Evolutionary conservation across 2,113 vertebrate genomes (phyloP), one percentile per base, ranked within the genome.

Genomic region (Glaucidium brasilianum): DNA sequence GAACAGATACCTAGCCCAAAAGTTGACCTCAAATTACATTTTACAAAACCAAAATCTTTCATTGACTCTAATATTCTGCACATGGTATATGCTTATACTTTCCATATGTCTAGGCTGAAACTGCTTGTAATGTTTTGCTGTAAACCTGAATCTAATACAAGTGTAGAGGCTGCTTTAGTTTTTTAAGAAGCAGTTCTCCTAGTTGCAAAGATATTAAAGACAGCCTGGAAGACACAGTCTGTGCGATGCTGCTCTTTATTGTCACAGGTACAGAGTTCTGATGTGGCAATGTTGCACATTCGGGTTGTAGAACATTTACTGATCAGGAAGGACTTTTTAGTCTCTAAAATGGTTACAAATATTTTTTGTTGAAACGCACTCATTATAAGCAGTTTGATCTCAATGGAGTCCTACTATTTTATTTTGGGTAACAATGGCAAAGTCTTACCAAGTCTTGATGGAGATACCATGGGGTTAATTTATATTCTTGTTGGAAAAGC

Each of bases 401-500:
- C 84, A 78, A 29, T 62, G 82, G 45, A 79, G 71, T 92, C 59
- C 56, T 77, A 45, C 47, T 11, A 10, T 59, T 69, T 94, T 87
- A 94, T 80, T 94, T 80, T 41, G 49, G 62, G 41, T 93, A 92
- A 69, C 90, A 92, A 67, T 4, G 2, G 83, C 87, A 94, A 96
- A 88, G 41, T 94, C 97, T 98, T 97, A 97, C 98, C 97, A 97
- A 97, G 95, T 82, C 76, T 73, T 79, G 85, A 78, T 92, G 94
- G 94, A 96, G 95, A 82, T 49, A 78, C 73, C 94, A 73, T 18
- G 43, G 73, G 66, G 78, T 95, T 88, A 88, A 94, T 95, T 79
- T 87, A 58, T 93, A 81, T 84, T 96, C 82, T 89, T 12, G 41
- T 75, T 83, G 91, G 93, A 95, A 88, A 96, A 96, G 86, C 94